A percentile compares a stretch with the other conserved stretches of the same genome.
Evolutionary conservation across 37 sponge, comb jelly and placozoan genomes (phyloP).

Genomic region (Amphimedon queenslandica): DNA sequence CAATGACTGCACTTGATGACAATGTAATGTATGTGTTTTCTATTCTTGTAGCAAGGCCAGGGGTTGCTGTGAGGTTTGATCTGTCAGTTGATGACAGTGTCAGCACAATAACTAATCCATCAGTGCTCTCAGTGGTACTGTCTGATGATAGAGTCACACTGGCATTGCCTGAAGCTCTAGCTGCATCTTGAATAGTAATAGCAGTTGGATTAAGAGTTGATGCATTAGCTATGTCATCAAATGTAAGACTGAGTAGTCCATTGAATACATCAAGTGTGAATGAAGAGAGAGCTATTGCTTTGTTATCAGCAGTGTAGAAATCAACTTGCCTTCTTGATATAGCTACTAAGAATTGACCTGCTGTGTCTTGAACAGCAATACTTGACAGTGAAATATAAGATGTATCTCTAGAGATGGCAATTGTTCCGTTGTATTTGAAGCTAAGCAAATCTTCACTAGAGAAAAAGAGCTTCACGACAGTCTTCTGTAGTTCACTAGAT

Average conservation of each 20-base stretch:
- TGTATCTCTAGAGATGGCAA: conserved; percentile 24
- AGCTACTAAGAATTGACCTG: conserved; percentile 26
- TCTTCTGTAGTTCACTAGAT: conserved; percentile 22
- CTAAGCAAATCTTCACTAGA: conserved; percentile 48
- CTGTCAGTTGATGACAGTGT: conserved; percentile 24
- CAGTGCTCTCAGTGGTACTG: conserved; percentile 25
- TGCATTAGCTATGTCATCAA: conserved; percentile 65
- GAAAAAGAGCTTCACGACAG: conserved; percentile 46
- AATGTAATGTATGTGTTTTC: conserved; percentile 54
- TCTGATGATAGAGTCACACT: conserved; percentile 16
- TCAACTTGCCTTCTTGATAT: conserved; percentile 9
- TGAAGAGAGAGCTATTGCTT: conserved; percentile 27
- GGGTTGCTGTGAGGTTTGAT: conserved; percentile 4
- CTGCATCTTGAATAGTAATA: conserved; percentile 48
- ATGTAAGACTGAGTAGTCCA: conserved; percentile 70
- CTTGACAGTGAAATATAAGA: conserved; percentile 52
- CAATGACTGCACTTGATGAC: conserved; percentile 15
- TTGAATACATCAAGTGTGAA: conserved; percentile 73
- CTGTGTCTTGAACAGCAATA: conserved; percentile 52
- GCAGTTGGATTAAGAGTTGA: conserved; percentile 46
- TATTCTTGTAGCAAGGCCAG: conserved; percentile 40
- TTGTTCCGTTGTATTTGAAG: conserved; percentile 36
- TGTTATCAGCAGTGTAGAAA: conserved; percentile 24
- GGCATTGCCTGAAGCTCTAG: conserved; percentile 1
- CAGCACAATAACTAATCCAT: conserved; percentile 30